Conservation (phyloP, 2,888 invertebrate species). For the Nipponacmea schrenckii region DNA sequence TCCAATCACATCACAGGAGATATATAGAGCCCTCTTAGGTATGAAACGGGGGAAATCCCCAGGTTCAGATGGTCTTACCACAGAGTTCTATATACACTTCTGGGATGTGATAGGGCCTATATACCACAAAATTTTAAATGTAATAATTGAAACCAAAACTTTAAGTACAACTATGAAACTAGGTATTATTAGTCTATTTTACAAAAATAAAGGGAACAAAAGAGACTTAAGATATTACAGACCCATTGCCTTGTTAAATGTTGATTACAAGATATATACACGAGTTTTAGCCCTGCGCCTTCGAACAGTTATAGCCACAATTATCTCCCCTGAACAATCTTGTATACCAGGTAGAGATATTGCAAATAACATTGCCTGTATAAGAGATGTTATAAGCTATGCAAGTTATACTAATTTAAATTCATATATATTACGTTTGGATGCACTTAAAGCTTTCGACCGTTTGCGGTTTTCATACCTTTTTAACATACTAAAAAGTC, state of each 20-base stretch:
- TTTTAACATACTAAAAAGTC: conserved; percentile 16
- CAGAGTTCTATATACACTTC: no score
- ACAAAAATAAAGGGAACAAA: no score
- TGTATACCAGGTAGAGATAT: conserved; percentile 24
- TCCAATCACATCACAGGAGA: no score
- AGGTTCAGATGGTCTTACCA: no score
- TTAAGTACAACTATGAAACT: not conserved
- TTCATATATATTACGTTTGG: not conserved
- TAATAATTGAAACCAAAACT: not conserved
- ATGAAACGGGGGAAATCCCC: no score
- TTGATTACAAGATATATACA: conserved; percentile 3
- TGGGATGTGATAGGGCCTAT: no score
- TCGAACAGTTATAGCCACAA: not conserved
- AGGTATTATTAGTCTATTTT: no score
- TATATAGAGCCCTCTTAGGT: no score
- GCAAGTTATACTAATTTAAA: not conserved
- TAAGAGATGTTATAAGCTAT: not conserved
- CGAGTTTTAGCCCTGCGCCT: not conserved
- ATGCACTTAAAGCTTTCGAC: no score
- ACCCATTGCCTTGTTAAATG: not conserved
- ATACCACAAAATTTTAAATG: no score
- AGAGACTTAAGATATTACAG: no score
- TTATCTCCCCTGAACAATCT: not conserved
- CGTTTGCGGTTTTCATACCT: no score
- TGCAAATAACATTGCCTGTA: not conserved